Percentiles rank a stretch among this genome's conserved stretches.
Conservation (phyloP, 2,113 vertebrate species). For the Caranx ignobilis region DNA sequence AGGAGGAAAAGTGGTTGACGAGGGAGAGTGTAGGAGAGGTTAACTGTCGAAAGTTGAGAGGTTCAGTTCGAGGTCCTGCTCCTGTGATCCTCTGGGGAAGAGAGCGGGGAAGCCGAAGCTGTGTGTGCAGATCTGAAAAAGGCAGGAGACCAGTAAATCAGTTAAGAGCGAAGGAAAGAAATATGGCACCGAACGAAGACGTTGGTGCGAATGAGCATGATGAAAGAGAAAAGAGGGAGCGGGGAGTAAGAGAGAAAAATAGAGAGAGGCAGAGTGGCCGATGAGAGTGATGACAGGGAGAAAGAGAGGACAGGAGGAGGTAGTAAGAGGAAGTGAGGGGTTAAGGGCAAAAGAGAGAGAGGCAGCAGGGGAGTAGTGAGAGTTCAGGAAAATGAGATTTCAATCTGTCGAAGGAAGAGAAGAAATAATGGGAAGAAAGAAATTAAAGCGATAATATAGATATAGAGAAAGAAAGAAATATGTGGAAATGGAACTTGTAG, state of each 20-base stretch:
- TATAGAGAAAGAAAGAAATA: neutral
- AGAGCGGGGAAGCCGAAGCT: conserved; percentile 36
- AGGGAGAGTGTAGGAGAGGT: conserved; percentile 60
- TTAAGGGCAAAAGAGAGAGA: conserved; percentile 33
- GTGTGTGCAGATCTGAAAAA: conserved; percentile 40
- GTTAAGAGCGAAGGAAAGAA: conserved; percentile 46
- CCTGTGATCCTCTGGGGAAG: conserved; percentile 52
- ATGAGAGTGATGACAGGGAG: conserved; percentile 54
- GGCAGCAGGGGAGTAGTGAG: conserved; percentile 43
- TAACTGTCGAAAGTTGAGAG: conserved; percentile 69
- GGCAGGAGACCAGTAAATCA: conserved; percentile 72
- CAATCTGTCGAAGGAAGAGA: conserved; percentile 47
- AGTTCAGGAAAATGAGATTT: conserved; percentile 66
- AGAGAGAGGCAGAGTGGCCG: conserved; percentile 24
- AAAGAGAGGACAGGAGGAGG: conserved; percentile 35
- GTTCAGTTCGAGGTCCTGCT: conserved; percentile 69
- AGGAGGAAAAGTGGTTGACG: conserved; percentile 14
- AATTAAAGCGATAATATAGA: neutral
- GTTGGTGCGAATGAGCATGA: conserved; percentile 55
- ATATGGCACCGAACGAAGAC: conserved; percentile 22
- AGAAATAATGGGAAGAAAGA: conserved; percentile 7
- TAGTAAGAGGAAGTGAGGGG: conserved; percentile 46
- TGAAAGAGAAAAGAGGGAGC: conserved; percentile 59
- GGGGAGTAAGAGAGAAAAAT: conserved; percentile 44
- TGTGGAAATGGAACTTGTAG: neutral